A percentile compares a stretch with the other conserved stretches of the same genome.
Evolutionary conservation across 2,888 invertebrate genomes (phyloP).

Genomic region (Callosobruchus maculatus): DNA sequence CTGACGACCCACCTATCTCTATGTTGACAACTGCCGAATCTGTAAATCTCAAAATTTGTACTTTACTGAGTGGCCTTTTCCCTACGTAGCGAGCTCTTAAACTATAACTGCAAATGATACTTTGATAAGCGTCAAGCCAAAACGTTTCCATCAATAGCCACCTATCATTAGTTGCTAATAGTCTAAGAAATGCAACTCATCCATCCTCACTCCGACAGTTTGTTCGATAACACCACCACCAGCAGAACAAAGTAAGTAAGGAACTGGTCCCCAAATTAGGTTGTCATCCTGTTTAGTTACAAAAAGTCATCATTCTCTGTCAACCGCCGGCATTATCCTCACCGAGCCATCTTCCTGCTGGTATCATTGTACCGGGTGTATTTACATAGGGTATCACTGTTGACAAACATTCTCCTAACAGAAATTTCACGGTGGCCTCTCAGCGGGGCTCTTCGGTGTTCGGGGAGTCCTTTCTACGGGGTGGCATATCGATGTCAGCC

Average conservation of each 20-base stretch:
- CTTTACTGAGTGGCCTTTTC: no score
- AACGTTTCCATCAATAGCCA: neutral
- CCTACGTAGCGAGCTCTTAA: no score
- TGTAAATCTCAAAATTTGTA: no score
- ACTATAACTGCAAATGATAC: neutral
- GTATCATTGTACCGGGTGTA: constrained; percentile 40
- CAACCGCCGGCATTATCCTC: constrained; percentile 41
- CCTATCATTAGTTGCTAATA: neutral
- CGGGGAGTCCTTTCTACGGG: neutral
- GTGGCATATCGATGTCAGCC: neutral
- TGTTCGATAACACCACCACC: neutral
- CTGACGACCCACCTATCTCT: no score
- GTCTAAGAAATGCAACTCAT: neutral
- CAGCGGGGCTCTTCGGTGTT: constrained; percentile 26
- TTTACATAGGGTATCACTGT: constrained; percentile 48
- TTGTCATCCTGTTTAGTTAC: constrained; percentile 40
- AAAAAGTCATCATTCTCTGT: constrained; percentile 45
- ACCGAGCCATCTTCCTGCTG: constrained; percentile 27
- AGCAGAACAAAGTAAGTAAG: constrained; percentile 9
- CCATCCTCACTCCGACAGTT: neutral
- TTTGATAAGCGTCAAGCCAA: neutral
- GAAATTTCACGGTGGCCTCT: constrained; percentile 49
- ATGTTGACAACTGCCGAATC: no score
- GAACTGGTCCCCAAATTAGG: constrained; percentile 39
- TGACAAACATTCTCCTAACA: constrained; percentile 49